phyloP scores from a whole-genome alignment of 2,888 invertebrate species.

The Scaptomyza polygonia region DNA sequence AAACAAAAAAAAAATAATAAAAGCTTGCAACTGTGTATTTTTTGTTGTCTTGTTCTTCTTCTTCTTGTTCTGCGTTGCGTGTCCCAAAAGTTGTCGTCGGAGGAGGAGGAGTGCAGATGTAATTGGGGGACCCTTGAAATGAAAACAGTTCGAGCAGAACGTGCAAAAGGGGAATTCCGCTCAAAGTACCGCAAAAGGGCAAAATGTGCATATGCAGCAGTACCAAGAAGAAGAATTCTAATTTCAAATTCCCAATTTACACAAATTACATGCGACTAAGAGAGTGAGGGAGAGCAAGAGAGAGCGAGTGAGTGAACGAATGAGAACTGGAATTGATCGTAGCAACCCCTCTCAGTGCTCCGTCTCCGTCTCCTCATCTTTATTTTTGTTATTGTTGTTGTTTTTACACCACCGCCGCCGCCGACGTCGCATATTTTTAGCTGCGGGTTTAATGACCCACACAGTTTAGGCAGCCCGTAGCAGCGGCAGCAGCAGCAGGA shows the following conservation, averaged over 20 bases:
- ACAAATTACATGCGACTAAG: slow-evolving; percentile 33
- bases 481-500: slow-evolving; percentile 31
- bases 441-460: slow-evolving; percentile 72
- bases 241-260: slow-evolving; percentile 61
- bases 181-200: slow-evolving; percentile 59
- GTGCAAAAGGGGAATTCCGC: slow-evolving; percentile 63
- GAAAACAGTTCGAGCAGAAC: slow-evolving; percentile 68
- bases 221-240: slow-evolving; percentile 25
- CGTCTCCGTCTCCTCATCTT: slow-evolving; percentile 4
- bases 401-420: slow-evolving; percentile 35
- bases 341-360: slow-evolving; percentile 58
- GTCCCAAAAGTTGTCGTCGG: slow-evolving; percentile 61
- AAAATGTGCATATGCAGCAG: background rate
- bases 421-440: slow-evolving; percentile 64
- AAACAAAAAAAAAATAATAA: slow-evolving; percentile 10
- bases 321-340: slow-evolving; percentile 24
- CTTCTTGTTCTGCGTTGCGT: slow-evolving; percentile 54
- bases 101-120: slow-evolving; percentile 58
- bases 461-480: slow-evolving; percentile 45
- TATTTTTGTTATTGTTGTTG: slow-evolving; percentile 29
- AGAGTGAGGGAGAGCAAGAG: slow-evolving; percentile 19
- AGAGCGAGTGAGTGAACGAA: background rate
- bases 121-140: slow-evolving; percentile 35
- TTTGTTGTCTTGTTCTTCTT: slow-evolving; percentile 30
- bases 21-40: slow-evolving; percentile 24